Conservation (phyloP, 2,113 vertebrate species). For the Phyllostomus hastatus region DNA sequence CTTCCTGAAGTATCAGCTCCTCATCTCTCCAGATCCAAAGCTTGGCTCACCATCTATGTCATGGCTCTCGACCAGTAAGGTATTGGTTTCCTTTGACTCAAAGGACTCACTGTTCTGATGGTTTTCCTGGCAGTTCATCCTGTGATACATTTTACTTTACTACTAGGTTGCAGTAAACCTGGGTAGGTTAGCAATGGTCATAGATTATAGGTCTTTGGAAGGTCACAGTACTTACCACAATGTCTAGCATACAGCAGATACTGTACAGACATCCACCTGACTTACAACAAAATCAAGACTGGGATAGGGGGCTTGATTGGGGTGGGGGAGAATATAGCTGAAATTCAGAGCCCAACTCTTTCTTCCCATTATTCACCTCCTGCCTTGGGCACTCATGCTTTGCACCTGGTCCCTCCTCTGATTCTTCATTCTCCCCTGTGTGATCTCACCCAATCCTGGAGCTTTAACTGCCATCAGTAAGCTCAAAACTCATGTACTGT, state of each 20-base stretch:
- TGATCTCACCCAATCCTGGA: not conserved
- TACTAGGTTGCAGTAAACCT: not conserved
- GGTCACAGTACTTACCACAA: fast-evolving
- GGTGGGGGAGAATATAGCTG: not conserved
- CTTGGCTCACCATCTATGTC: not conserved
- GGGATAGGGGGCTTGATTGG: not conserved
- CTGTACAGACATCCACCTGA: not conserved
- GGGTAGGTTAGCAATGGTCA: not conserved
- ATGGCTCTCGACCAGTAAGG: not conserved
- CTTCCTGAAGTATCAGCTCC: not conserved
- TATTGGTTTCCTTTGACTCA: not conserved
- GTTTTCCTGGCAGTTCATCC: not conserved
- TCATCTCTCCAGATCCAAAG: not conserved
- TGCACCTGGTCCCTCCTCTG: not conserved
- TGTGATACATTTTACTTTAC: not conserved
- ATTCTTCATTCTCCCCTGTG: not conserved
- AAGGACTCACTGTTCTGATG: not conserved
- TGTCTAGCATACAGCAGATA: not conserved
- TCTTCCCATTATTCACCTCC: not conserved
- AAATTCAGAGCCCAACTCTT: not conserved
- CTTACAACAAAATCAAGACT: not conserved
- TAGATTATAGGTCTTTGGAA: not conserved
- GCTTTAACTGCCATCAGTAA: not conserved
- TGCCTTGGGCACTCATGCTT: fast-evolving
- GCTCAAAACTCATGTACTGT: not conserved